These are phyloP conservation scores for Meandrina meandrites DNA, from an alignment of 92 coral and sea anemone genomes.

Conservation along the genomic window DNA sequence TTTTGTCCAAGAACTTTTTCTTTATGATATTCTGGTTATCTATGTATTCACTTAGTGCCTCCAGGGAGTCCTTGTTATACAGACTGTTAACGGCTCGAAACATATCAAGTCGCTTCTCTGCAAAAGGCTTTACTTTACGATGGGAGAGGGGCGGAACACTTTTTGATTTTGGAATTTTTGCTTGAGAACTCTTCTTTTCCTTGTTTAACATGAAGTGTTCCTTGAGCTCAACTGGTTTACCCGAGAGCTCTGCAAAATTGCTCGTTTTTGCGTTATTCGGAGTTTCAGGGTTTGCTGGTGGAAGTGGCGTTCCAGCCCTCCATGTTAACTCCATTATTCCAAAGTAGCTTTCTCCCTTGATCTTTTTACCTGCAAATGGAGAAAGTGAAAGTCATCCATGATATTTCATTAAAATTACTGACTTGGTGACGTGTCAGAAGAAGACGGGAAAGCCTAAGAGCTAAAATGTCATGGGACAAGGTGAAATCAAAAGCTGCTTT, in stretches of 20 bases:
- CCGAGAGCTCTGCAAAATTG: background rate
- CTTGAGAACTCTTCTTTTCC: background rate
- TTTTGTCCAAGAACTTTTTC: constrained; percentile 7
- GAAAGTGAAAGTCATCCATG: background rate
- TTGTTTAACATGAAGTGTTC: constrained; percentile 9
- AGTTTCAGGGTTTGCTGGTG: background rate
- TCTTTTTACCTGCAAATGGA: constrained; percentile 15
- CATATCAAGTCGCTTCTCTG: constrained; percentile 15
- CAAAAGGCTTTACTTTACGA: constrained; percentile 19
- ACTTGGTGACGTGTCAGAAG: too few species aligned
- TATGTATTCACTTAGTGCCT: constrained; percentile 17
- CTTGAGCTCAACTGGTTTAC: constrained; percentile 18
- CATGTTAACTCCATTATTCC: constrained; percentile 71
- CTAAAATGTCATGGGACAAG: too few species aligned
- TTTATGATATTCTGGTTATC: constrained; percentile 11
- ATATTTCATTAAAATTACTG: background rate
- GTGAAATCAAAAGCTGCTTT: too few species aligned
- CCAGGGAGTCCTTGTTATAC: constrained; percentile 21
- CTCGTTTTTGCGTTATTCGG: background rate
- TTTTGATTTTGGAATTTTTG: constrained; percentile 19
- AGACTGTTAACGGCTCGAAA: constrained; percentile 31
- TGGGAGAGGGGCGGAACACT: constrained; percentile 26
- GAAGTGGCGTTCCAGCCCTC: constrained; percentile 46
- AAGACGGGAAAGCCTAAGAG: too few species aligned
- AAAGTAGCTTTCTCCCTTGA: constrained; percentile 45